phyloP scores from a whole-genome alignment of 2,113 vertebrate genomes.

The Aptenodytes patagonicus region DNA sequence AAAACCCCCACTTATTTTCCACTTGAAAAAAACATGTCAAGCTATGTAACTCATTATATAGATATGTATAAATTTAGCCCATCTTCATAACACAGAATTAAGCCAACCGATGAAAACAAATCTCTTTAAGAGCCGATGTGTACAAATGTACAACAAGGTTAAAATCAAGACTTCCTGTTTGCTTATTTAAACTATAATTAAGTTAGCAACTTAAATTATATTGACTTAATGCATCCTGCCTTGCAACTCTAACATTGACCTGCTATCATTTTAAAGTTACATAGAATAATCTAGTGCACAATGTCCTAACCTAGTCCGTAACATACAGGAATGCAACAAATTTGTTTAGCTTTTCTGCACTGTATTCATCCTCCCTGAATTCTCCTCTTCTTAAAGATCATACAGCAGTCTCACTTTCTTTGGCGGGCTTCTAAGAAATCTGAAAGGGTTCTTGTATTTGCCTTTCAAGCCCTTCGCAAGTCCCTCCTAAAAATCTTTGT shows the following conservation, averaged over 20 bases:
- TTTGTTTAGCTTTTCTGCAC: neutral
- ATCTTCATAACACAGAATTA: neutral
- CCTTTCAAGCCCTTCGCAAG: neutral
- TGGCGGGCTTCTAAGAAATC: neutral
- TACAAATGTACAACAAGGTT: conserved; percentile 19
- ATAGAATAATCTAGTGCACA: neutral
- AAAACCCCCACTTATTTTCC: neutral
- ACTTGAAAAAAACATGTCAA: neutral
- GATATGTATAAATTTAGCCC: neutral
- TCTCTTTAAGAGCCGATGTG: neutral
- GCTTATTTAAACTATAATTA: conserved; percentile 36
- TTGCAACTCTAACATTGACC: neutral
- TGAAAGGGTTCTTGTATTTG: neutral
- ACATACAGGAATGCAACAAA: neutral
- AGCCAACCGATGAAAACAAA: neutral
- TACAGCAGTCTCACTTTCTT: neutral
- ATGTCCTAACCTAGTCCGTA: neutral
- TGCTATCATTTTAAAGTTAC: neutral
- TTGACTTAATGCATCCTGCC: conserved; percentile 40
- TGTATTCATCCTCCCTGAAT: neutral
- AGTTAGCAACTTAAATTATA: conserved; percentile 22
- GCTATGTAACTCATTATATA: neutral
- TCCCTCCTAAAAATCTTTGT: neutral
- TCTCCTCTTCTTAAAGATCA: neutral
- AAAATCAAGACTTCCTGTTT: conserved; percentile 52